These are phyloP conservation scores for Actinia tenebrosa DNA, from an alignment of 64 coral and sea anemone species.

Conservation along the genomic window DNA sequence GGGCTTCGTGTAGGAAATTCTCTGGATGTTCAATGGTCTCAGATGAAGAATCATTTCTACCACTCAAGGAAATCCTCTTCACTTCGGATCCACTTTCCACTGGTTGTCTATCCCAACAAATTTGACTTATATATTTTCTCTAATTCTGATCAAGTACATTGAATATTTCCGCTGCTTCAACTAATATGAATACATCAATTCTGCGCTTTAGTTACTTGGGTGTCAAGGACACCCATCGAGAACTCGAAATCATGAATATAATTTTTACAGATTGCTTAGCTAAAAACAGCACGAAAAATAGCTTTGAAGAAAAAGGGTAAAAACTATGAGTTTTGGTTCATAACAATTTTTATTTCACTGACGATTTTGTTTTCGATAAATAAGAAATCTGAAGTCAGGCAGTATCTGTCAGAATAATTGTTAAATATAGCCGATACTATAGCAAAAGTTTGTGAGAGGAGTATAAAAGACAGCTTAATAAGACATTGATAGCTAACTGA, in stretches of 20 bases:
- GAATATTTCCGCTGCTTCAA: neutral
- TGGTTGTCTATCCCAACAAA: too few relatives aligned
- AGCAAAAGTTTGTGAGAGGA: neutral
- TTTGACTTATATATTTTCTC: neutral
- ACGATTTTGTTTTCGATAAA: too few relatives aligned
- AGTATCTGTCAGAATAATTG: too few relatives aligned
- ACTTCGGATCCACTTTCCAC: too few relatives aligned
- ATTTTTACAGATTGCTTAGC: neutral
- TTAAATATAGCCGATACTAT: neutral
- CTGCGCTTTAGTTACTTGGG: neutral
- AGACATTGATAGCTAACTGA: neutral
- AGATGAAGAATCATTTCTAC: too few relatives aligned
- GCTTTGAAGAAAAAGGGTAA: neutral
- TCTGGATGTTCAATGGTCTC: too few relatives aligned
- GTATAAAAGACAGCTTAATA: neutral
- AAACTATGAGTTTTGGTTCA: too few relatives aligned
- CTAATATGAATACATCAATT: neutral
- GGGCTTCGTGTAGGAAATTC: too few relatives aligned
- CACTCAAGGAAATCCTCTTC: too few relatives aligned
- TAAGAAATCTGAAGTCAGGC: too few relatives aligned
- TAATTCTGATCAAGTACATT: neutral
- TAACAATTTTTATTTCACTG: too few relatives aligned
- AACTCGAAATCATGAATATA: neutral
- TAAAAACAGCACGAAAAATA: neutral
- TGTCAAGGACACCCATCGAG: neutral